Evolutionary conservation across 2,113 vertebrate genomes (phyloP).

Genomic region (Mesitornis unicolor): DNA sequence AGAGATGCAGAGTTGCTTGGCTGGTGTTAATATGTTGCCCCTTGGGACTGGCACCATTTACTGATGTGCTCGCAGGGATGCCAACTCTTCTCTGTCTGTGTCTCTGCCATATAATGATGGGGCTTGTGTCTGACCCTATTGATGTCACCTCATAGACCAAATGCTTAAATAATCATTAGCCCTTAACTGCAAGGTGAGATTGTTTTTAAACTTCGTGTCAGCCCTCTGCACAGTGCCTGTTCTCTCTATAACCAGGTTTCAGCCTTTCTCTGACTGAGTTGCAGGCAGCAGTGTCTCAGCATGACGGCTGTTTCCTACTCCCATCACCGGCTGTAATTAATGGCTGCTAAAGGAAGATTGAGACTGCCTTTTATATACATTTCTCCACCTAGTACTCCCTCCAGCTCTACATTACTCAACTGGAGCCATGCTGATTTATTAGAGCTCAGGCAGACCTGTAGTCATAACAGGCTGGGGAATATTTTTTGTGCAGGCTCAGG

Average conservation of each 20-base stretch:
- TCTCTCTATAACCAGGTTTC: neutral
- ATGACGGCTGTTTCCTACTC: neutral
- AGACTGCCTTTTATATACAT: constrained; percentile 9
- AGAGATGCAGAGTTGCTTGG: neutral
- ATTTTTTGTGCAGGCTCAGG: neutral
- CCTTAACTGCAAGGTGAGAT: neutral
- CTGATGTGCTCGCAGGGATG: neutral
- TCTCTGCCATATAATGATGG: neutral
- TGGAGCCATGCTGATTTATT: neutral
- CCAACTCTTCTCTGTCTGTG: neutral
- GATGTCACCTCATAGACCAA: neutral
- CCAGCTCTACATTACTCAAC: neutral
- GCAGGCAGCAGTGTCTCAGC: neutral
- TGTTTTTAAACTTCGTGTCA: neutral
- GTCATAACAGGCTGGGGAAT: constrained; percentile 31
- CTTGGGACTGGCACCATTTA: neutral
- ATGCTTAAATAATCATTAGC: neutral
- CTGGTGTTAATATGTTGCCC: neutral
- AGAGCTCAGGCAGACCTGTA: neutral
- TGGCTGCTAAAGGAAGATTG: neutral
- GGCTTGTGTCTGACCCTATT: neutral
- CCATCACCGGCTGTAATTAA: neutral
- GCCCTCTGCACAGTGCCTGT: neutral
- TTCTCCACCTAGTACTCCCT: neutral
- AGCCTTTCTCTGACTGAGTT: neutral